Evolutionary conservation across 2,888 invertebrate genomes (phyloP).

Genomic region (Cataglyphis albicans): DNA sequence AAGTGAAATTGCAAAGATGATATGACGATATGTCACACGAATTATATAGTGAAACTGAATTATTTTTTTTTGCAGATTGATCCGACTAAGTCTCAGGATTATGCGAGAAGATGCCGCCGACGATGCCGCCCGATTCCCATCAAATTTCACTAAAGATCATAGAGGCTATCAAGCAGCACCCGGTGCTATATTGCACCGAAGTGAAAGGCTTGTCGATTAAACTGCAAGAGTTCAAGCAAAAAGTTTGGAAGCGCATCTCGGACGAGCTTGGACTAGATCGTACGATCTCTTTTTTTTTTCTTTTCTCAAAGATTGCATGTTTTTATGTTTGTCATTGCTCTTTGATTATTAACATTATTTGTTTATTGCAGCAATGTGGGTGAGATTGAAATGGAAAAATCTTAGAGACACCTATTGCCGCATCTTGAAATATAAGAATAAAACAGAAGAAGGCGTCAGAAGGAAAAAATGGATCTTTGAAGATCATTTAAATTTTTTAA

Average conservation of each 20-base stretch:
- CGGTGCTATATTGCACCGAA: constrained; percentile 83
- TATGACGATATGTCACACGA: too few relatives aligned
- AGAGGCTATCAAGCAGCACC: constrained; percentile 83
- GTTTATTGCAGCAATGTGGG: constrained; percentile 78
- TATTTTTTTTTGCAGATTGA: neutral
- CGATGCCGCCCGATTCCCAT: constrained; percentile 82
- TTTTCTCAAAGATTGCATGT: neutral
- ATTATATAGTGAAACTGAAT: neutral
- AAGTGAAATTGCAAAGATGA: neutral
- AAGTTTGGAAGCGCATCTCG: constrained; percentile 84
- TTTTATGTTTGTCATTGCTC: neutral
- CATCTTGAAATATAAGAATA: constrained; percentile 83
- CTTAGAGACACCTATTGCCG: constrained; percentile 84
- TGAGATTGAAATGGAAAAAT: constrained; percentile 84
- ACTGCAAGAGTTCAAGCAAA: constrained; percentile 83
- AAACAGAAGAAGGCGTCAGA: constrained; percentile 80
- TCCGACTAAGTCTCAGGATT: neutral
- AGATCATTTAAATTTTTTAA: constrained; percentile 82
- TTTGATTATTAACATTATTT: neutral
- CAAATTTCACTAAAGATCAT: constrained; percentile 84
- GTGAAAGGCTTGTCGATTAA: constrained; percentile 81
- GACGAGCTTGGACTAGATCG: constrained; percentile 83
- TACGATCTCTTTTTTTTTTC: constrained; percentile 67
- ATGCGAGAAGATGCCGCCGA: constrained; percentile 74
- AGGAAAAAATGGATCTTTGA: constrained; percentile 85